A percentile compares a stretch with the other conserved stretches of the same genome.
phyloP scores from a whole-genome alignment of 1,140 invertebrate genomes.

The Antheraea pernyi region DNA sequence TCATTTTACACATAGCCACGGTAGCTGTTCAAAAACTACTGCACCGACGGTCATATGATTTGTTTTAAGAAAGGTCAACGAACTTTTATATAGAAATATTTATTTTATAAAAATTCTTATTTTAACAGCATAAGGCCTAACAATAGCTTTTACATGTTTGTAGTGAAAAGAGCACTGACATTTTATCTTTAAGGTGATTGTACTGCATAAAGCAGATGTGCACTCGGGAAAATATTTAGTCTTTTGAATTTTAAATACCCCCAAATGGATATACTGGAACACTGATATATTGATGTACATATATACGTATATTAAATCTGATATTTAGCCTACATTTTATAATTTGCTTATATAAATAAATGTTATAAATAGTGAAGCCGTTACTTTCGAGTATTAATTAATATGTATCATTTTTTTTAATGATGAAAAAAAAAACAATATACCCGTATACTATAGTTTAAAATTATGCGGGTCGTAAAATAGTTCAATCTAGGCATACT shows the following conservation, averaged over 20 bases:
- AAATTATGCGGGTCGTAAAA: too few species aligned
- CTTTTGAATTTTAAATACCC: neutral
- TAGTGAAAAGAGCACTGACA: conserved; percentile 12
- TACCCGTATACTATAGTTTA: too few species aligned
- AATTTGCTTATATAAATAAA: too few species aligned
- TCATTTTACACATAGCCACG: neutral
- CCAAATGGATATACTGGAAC: neutral
- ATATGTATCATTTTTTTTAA: too few species aligned
- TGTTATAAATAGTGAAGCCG: too few species aligned
- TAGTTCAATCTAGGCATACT: too few species aligned
- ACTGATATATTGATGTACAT: neutral
- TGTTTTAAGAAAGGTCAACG: neutral
- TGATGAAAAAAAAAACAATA: too few species aligned
- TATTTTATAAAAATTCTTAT: conserved; percentile 3
- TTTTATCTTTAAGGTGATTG: conserved; percentile 9
- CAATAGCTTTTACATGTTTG: conserved; percentile 8
- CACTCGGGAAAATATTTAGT: neutral
- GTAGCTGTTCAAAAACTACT: neutral
- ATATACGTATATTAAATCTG: too few species aligned
- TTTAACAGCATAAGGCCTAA: conserved; percentile 23
- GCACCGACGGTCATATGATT: too few species aligned
- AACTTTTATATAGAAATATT: neutral
- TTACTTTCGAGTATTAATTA: too few species aligned
- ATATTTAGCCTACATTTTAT: too few species aligned
- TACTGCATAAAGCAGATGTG: conserved; percentile 6